These are phyloP conservation scores for Nerophis lumbriciformis DNA, from an alignment of 2,113 vertebrate species.

Conservation along the genomic window DNA sequence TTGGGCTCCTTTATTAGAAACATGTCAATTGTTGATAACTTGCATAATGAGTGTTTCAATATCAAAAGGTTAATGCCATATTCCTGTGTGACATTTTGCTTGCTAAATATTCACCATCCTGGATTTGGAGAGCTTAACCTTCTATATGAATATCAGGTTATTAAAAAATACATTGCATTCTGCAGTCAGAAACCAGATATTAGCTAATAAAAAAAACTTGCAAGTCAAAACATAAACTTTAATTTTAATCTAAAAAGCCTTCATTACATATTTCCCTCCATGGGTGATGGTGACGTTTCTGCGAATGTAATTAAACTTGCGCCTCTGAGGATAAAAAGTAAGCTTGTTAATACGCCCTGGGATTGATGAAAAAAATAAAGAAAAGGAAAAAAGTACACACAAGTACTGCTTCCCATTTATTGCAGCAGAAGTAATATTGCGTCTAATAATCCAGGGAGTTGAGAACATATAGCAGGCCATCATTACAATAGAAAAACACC, in stretches of 20 bases:
- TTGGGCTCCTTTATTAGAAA: background rate
- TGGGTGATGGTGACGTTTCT: slow-evolving; percentile 43
- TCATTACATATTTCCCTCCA: slow-evolving; percentile 59
- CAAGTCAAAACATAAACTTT: slow-evolving; percentile 62
- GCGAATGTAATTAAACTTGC: slow-evolving; percentile 70
- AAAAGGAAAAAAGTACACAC: slow-evolving; percentile 58
- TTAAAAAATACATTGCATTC: slow-evolving; percentile 51
- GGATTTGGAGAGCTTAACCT: slow-evolving; percentile 55
- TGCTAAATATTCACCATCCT: slow-evolving; percentile 55
- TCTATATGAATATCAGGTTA: slow-evolving; percentile 50
- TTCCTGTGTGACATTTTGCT: slow-evolving; percentile 64
- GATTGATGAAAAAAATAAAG: slow-evolving; percentile 58
- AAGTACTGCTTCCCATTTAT: slow-evolving; percentile 57
- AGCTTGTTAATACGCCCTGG: slow-evolving; percentile 70
- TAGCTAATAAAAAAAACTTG: slow-evolving; percentile 60
- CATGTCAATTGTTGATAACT: slow-evolving; percentile 30
- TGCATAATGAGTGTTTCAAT: slow-evolving; percentile 52
- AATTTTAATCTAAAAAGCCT: slow-evolving; percentile 64
- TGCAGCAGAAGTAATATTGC: slow-evolving; percentile 62
- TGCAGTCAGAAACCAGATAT: slow-evolving; percentile 52
- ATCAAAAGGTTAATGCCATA: slow-evolving; percentile 55
- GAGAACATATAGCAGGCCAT: slow-evolving; percentile 47
- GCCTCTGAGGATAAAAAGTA: slow-evolving; percentile 70
- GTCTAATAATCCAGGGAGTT: slow-evolving; percentile 62
- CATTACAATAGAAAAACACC: slow-evolving; percentile 32